Evolutionary conservation across 2,113 vertebrate genomes (phyloP).

Genomic region (Bambusicola thoracicus): DNA sequence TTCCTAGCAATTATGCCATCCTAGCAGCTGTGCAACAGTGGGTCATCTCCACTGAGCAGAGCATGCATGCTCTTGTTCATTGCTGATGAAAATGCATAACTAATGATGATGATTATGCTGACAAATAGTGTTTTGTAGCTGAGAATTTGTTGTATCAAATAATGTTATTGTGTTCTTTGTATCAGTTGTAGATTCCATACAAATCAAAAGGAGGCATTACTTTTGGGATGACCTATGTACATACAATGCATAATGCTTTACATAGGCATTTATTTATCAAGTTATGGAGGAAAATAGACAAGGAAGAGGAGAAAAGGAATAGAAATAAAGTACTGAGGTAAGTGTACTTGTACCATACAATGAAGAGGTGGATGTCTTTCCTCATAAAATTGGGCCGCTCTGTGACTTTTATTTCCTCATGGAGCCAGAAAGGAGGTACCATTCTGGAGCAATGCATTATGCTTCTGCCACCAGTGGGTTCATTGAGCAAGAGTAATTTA

Average conservation of each 20-base stretch:
- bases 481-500: not conserved
- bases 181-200: too few species aligned
- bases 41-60: too few species aligned
- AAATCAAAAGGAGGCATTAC: too few species aligned
- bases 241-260: not conserved
- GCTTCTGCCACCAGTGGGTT: not conserved
- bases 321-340: not conserved
- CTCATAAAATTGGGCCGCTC: not conserved
- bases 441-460: not conserved
- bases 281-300: not conserved
- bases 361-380: accelerated
- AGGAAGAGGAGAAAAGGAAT: not conserved
- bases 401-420: not conserved
- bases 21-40: too few species aligned
- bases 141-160: too few species aligned
- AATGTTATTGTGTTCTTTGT: too few species aligned
- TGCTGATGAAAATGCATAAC: too few species aligned
- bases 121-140: too few species aligned
- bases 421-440: not conserved
- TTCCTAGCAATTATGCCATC: too few species aligned
- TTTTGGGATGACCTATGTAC: too few species aligned
- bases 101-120: too few species aligned
- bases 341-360: accelerated
- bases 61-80: too few species aligned
- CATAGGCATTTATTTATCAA: not conserved